Base-by-base conservation (phyloP, 2,888 invertebrate genomes). In the Prostheceraeus crozeri region DNA sequence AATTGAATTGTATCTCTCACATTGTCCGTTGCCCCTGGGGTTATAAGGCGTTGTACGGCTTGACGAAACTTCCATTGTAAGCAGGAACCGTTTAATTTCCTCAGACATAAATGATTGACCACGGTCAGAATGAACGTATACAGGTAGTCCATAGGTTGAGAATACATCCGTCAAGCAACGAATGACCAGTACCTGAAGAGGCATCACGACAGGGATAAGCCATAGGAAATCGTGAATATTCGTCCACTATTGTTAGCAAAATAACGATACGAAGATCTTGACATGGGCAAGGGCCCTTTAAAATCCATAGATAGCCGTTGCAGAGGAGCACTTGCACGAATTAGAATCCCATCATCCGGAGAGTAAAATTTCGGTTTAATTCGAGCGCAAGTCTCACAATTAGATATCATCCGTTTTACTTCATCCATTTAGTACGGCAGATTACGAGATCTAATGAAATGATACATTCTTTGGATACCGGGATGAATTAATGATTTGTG, bases 171-270 rank as follows among this genome's bases (percentile, higher is more conserved):
- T 19, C 3, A 66, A 52, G 36, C 59, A 60, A 10, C 19, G 36
- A 25, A 66, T 62, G 11, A 64, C n/a, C 59, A 21, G 60, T 62
- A 8, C 8, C 14, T n/a, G 60, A 30, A 23, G 60, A 59, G 40
- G 64, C 60, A 53, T 66, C 62, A 10, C 48, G 4, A 35, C 66
- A 65, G 28, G 66, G 48, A 16, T 64, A 60, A 3, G 65, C 64
- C 60, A 67, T 67, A 3, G 66, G 63, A 57, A 64, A 66, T 52
- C 63, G 46, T 1, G 66, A 65, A 30, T 46, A 67, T 31, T 67
- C 66, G 46, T 67, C 66, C 2, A 67, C 57, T n/a, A 66, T 53
- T 6, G 60, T 62, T 6, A 65, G 59, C 10, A 66, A 19, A 23
- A 62, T 66, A 11, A 35, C 60, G 36, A 65, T 64, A 16, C 35